Percentiles rank a stretch among this genome's conserved stretches.
Conservation (phyloP, 2,797 vertebrate species). For the Anguilla marmorata region DNA sequence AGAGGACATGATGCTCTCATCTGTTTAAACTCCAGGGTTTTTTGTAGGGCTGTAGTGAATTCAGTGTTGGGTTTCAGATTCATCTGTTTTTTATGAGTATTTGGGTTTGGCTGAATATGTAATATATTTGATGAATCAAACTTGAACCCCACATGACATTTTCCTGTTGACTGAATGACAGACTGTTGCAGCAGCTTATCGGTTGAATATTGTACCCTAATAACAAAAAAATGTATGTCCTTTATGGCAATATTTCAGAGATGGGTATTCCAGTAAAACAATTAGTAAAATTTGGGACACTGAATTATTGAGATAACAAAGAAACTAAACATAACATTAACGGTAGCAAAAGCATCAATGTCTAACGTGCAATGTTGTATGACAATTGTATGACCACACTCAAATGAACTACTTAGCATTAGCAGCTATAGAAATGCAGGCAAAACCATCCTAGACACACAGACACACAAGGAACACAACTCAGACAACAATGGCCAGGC, state of each 20-base stretch:
- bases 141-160: neutral
- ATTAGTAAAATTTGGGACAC: neutral
- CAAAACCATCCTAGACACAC: too few relatives aligned
- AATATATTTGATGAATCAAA: neutral
- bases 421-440: too few relatives aligned
- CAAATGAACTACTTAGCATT: too few relatives aligned
- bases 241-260: neutral
- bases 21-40: neutral
- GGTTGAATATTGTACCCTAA: neutral
- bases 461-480: neutral
- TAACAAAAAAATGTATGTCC: neutral
- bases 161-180: neutral
- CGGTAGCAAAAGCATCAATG: too few relatives aligned
- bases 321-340: neutral
- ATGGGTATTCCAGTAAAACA: neutral
- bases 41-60: neutral
- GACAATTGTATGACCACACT: too few relatives aligned
- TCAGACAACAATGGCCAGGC: neutral
- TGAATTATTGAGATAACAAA: neutral
- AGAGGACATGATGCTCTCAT: neutral
- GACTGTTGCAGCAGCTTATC: neutral
- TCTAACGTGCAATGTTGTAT: too few relatives aligned
- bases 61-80: neutral
- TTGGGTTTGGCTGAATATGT: neutral
- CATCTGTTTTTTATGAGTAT: neutral